These are phyloP conservation scores for Synodontis membranacea DNA, from an alignment of 2,113 vertebrate genomes.

Conservation along the genomic window DNA sequence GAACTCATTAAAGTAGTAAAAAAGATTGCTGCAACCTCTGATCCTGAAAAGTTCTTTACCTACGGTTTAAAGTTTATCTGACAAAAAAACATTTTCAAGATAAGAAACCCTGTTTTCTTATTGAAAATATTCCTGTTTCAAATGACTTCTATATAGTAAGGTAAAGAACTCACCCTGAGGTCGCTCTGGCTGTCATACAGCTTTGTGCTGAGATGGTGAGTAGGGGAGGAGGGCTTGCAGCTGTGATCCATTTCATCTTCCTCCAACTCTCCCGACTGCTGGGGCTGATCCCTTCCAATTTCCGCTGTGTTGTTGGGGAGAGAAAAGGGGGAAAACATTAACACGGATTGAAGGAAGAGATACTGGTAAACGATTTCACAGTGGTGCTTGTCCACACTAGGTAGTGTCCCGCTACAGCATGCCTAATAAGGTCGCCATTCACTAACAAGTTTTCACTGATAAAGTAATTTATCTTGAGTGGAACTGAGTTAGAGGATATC, in stretches of 20 bases:
- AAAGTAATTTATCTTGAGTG: not conserved
- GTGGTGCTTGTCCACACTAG: not conserved
- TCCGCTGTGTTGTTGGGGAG: constrained; percentile 28
- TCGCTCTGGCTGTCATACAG: constrained; percentile 64
- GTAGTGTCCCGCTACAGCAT: not conserved
- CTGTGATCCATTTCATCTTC: constrained; percentile 28
- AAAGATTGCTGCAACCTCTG: not conserved
- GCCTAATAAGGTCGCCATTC: not conserved
- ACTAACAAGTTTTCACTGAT: not conserved
- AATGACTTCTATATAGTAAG: not conserved
- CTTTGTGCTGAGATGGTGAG: constrained; percentile 40
- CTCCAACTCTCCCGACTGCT: constrained; percentile 8
- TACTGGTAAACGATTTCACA: not conserved
- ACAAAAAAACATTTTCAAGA: not conserved
- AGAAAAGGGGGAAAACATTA: not conserved
- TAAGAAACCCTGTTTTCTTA: not conserved
- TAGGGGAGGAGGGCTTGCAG: constrained; percentile 32
- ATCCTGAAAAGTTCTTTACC: not conserved
- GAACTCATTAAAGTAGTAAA: not conserved
- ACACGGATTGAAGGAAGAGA: not conserved
- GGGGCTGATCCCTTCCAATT: not conserved
- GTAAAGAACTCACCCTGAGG: constrained; percentile 66
- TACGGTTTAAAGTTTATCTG: too few relatives aligned
- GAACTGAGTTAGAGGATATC: not conserved
- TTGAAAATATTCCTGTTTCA: not conserved